phyloP scores from a whole-genome alignment of 2,797 vertebrate genomes.

The Pipistrellus kuhlii region DNA sequence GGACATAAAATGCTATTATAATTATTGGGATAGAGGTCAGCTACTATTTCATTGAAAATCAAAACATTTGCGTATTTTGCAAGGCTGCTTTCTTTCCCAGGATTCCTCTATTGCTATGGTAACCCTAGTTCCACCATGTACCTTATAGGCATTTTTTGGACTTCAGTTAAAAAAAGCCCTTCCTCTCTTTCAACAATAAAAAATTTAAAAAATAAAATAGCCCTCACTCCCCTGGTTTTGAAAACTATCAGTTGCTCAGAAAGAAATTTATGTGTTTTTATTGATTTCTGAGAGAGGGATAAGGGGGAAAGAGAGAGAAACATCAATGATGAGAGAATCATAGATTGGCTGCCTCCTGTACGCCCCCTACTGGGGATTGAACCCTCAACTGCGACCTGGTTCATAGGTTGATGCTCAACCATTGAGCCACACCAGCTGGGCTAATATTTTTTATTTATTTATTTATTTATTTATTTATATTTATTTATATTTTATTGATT shows the following conservation, averaged over 20 bases:
- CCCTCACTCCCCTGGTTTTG: constrained; percentile 19
- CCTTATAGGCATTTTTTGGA: neutral
- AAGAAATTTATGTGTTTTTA: neutral
- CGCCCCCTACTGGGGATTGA: too few species aligned
- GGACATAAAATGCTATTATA: neutral
- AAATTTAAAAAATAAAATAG: neutral
- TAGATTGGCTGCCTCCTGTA: too few species aligned
- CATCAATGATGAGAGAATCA: too few species aligned
- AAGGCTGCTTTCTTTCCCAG: neutral
- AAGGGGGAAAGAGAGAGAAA: too few species aligned
- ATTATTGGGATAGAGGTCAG: neutral
- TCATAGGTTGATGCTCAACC: too few species aligned
- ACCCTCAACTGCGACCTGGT: too few species aligned
- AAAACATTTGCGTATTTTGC: constrained; percentile 23
- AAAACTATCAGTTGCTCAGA: constrained; percentile 28
- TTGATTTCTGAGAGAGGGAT: too few species aligned
- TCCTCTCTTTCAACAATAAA: neutral
- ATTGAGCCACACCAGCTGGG: too few species aligned
- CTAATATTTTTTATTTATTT: neutral
- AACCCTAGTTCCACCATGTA: neutral
- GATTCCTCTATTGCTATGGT: constrained; percentile 29
- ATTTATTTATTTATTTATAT: too few species aligned
- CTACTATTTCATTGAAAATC: neutral
- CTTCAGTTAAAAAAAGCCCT: constrained; percentile 3
- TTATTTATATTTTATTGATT: too few species aligned